phyloP scores from a whole-genome alignment of 1,140 invertebrate species.

The Andricus grossulariae region DNA sequence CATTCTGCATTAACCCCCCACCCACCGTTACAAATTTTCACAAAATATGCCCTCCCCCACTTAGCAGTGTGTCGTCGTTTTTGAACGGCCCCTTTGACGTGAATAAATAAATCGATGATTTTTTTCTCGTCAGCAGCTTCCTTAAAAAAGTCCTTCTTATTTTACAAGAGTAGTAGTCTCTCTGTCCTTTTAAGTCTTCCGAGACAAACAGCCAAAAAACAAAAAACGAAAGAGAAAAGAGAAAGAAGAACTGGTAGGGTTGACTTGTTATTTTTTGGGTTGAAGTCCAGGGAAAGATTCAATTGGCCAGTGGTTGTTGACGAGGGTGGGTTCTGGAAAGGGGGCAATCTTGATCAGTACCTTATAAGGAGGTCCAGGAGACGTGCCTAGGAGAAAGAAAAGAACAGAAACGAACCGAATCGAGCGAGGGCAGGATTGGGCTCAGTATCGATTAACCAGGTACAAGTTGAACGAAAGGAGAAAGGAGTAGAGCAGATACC shows the following conservation, averaged over 20 bases:
- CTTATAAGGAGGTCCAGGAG: conserved; percentile 6
- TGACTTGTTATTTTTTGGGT: conserved; percentile 12
- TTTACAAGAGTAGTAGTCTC: not conserved
- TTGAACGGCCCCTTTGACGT: too few relatives aligned
- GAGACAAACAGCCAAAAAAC: not conserved
- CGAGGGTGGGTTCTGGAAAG: conserved; percentile 15
- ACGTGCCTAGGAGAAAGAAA: conserved; percentile 27
- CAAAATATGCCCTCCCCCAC: too few relatives aligned
- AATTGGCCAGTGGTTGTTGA: conserved; percentile 24
- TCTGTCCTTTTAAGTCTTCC: not conserved
- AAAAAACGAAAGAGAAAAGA: not conserved
- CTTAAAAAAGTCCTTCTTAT: too few relatives aligned
- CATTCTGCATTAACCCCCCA: too few relatives aligned
- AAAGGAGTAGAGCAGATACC: conserved; percentile 48
- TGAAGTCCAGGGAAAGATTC: conserved; percentile 16
- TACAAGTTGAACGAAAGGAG: conserved; percentile 44
- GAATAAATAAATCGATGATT: too few relatives aligned
- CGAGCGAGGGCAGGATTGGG: conserved; percentile 33
- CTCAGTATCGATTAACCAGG: conserved; percentile 51
- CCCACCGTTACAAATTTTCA: too few relatives aligned
- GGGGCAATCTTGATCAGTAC: conserved; percentile 25
- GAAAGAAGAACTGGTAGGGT: not conserved
- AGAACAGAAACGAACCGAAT: not conserved
- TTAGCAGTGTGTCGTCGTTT: too few relatives aligned
- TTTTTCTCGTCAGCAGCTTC: too few relatives aligned